Percentiles rank a stretch among this genome's conserved stretches.
Conservation (phyloP, 2,797 vertebrate genomes). For the Chelon auratus region DNA sequence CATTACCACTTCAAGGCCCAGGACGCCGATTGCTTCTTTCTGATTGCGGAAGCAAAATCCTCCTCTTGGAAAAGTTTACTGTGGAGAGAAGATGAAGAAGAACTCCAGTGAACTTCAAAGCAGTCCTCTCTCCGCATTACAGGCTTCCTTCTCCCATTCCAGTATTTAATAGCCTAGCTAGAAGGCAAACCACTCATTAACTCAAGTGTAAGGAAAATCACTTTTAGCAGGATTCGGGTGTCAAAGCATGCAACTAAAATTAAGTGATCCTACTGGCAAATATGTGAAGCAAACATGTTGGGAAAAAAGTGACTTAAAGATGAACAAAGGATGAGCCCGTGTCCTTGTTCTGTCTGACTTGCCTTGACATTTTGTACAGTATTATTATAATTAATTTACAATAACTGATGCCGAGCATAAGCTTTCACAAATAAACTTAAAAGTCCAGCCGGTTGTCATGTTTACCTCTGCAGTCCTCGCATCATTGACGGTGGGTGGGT, state of each 20-base stretch:
- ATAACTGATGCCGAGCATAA: not conserved
- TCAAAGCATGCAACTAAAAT: not conserved
- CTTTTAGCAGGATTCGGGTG: too few species aligned
- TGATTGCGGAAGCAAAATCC: slow-evolving; percentile 92
- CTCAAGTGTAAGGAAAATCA: not conserved
- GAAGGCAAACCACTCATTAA: not conserved
- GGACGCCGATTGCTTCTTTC: slow-evolving; percentile 94
- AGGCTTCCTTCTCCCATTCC: not conserved
- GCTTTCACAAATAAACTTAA: too few species aligned
- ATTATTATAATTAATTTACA: not conserved
- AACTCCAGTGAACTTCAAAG: not conserved
- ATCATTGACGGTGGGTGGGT: slow-evolving; percentile 93
- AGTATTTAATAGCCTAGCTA: not conserved
- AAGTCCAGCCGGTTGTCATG: slow-evolving; percentile 5
- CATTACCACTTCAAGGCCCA: slow-evolving; percentile 97
- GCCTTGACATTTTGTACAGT: not conserved
- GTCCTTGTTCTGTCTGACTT: not conserved
- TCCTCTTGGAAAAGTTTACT: slow-evolving; percentile 93
- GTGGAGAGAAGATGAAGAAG: slow-evolving; percentile 35
- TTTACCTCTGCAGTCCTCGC: slow-evolving; percentile 95
- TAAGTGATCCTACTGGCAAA: not conserved
- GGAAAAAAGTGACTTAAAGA: not conserved
- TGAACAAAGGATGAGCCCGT: not conserved
- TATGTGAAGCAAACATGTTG: too few species aligned
- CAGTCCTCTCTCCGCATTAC: not conserved